Evolutionary conservation across 2,797 vertebrate genomes (phyloP), one percentile per base, ranked within the genome.

Genomic region (Prunella strophiata): DNA sequence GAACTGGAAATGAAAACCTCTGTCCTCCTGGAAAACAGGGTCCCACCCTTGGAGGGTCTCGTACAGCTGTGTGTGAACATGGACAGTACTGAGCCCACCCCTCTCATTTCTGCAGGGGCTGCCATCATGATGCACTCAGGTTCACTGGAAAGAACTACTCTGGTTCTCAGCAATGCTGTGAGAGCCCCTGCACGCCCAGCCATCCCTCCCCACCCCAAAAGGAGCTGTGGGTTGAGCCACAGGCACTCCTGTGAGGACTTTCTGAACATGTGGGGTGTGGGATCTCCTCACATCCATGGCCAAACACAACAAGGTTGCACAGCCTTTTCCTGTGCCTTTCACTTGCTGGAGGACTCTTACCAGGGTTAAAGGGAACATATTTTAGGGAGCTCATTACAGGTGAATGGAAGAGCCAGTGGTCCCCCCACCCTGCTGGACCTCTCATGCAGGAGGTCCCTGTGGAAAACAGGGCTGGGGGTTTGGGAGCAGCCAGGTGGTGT

Each of bases 51-150:
- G 2, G 9, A 62, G 51, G n/a, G 12, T 72, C 47, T 34, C 1
- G 1, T 20, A 9, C 11, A 21, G 70, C 20, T 3, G 0, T 2
- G 5, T 4, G 19, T 10, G 43, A 47, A 30, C 2, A 1, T 4
- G 23, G 61, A 26, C 42, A 14, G 4, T 1, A 10, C 47, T 8
- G 71, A 76, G 51, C 40, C 68, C 74, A 8, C 8, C 15, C 40
- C 45, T 34, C 40, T 40, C 1, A 0, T 22, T 48, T 42, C 76
- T 52, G 45, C 45, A 32, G 68, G 15, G 11, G 36, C 17, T 78
- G 50, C 51, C 68, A 27, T 58, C 0, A 1, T 8, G 20, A 34
- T 1, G 2, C 1, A 1, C 19, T 66, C n/a, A 26, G 71, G 55
- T 13, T 85, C 23, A 7, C 21, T 30, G 52, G 20, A 13, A 50